Evolutionary conservation across 2,888 invertebrate genomes (phyloP).

Genomic region (Linyphia triangularis): DNA sequence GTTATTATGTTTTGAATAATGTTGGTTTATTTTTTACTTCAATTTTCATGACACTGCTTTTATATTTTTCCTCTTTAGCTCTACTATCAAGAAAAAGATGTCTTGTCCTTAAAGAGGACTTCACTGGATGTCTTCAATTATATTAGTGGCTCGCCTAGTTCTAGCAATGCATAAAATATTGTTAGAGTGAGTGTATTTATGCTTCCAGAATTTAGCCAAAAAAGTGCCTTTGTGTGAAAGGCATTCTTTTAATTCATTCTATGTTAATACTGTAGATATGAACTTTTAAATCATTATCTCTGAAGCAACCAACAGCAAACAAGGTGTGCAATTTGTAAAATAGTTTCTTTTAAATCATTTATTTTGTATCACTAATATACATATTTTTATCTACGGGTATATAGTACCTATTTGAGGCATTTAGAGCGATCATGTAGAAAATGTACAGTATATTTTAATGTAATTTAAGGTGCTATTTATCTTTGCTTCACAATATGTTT

Average conservation of each 20-base stretch:
- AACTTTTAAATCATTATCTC: slow-evolving; percentile 12
- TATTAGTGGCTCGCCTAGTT: slow-evolving; percentile 73
- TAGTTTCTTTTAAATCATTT: slow-evolving; percentile 46
- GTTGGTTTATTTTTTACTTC: no score
- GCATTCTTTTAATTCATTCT: slow-evolving; percentile 28
- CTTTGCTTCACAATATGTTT: slow-evolving; percentile 22
- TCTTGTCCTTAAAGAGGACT: slow-evolving; percentile 64
- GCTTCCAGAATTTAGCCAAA: slow-evolving; percentile 48
- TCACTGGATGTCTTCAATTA: slow-evolving; percentile 75
- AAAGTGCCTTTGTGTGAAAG: slow-evolving; percentile 69
- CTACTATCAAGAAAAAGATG: slow-evolving; percentile 70
- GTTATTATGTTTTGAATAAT: no score
- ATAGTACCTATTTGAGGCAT: slow-evolving; percentile 11
- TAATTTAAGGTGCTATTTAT: slow-evolving; percentile 67
- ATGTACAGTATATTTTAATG: slow-evolving; percentile 57
- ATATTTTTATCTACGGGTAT: slow-evolving; percentile 71
- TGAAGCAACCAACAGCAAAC: slow-evolving; percentile 24
- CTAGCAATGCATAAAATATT: slow-evolving; percentile 68
- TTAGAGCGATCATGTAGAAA: slow-evolving; percentile 52
- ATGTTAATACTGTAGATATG: slow-evolving; percentile 29
- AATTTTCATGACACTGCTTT: no score
- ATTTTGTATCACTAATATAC: slow-evolving; percentile 37
- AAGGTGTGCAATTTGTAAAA: slow-evolving; percentile 67
- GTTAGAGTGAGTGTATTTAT: not conserved
- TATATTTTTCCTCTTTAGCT: slow-evolving; percentile 36